These are phyloP conservation scores for Cryptoprocta ferox DNA, from an alignment of 2,797 vertebrate genomes.

Conservation along the genomic window DNA sequence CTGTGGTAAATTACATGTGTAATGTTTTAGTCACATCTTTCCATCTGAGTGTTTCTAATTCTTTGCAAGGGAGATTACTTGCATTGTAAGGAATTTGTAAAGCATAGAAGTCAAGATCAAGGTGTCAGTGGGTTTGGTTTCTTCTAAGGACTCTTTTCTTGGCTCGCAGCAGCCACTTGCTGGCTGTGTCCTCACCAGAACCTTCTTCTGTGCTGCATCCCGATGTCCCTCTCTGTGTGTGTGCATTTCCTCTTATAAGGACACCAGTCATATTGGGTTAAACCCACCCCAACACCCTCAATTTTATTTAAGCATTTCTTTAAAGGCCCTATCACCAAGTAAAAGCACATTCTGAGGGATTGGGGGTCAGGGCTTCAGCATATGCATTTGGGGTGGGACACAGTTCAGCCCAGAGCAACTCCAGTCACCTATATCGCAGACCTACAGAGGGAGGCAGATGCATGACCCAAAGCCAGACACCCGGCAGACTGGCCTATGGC, in stretches of 20 bases:
- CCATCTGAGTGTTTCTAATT: not conserved
- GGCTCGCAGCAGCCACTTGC: not conserved
- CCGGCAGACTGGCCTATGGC: not conserved
- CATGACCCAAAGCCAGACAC: not conserved
- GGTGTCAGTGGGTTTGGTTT: not conserved
- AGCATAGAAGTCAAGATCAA: not conserved
- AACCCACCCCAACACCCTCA: not conserved
- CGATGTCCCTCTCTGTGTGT: not conserved
- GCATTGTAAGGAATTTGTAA: not conserved
- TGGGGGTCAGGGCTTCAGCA: not conserved
- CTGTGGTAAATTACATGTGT: not conserved
- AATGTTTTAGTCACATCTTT: not conserved
- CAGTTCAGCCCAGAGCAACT: not conserved
- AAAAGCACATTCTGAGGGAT: not conserved
- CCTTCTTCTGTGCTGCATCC: not conserved
- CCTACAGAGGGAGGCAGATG: not conserved
- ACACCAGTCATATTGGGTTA: not conserved
- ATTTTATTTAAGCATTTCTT: not conserved
- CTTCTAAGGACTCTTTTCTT: not conserved
- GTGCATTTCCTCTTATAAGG: not conserved
- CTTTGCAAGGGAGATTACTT: not conserved
- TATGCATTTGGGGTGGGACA: too few relatives aligned
- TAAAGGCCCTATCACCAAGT: not conserved
- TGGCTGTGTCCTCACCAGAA: not conserved
- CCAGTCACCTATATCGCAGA: not conserved